Evolutionary conservation across 2,113 vertebrate species (phyloP).

Genomic region (Eudorcas thomsonii): DNA sequence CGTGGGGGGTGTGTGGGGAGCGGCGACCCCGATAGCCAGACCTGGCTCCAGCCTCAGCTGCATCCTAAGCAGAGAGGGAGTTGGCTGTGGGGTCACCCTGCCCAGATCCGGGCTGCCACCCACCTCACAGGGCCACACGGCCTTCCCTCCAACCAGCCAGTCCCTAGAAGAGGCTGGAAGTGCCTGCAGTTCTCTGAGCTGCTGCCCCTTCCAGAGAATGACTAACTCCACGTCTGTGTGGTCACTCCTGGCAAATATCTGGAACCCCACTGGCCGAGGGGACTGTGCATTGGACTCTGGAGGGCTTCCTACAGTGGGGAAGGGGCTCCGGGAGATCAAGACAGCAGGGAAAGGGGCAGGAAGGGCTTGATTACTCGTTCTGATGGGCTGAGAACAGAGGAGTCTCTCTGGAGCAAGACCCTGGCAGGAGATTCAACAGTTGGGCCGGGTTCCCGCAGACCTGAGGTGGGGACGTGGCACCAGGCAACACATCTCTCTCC

Average conservation of each 20-base stretch:
- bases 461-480: no score
- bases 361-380: background rate
- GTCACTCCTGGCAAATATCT: background rate
- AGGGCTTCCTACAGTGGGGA: background rate
- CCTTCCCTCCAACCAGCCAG: background rate
- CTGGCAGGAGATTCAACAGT: background rate
- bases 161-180: background rate
- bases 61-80: constrained; percentile 72
- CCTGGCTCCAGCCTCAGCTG: constrained; percentile 86
- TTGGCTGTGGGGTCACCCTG: no score
- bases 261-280: background rate
- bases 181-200: background rate
- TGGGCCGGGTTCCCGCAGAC: background rate
- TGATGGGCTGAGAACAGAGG: background rate
- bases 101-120: background rate
- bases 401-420: background rate
- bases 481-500: background rate
- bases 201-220: background rate
- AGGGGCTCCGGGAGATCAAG: background rate
- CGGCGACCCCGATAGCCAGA: constrained; percentile 87
- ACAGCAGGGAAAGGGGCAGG: background rate
- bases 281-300: background rate
- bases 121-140: background rate
- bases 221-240: background rate
- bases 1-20: constrained; percentile 95